Evolutionary conservation across 2,113 vertebrate genomes (phyloP).

Genomic region (Nipponia nippon): DNA sequence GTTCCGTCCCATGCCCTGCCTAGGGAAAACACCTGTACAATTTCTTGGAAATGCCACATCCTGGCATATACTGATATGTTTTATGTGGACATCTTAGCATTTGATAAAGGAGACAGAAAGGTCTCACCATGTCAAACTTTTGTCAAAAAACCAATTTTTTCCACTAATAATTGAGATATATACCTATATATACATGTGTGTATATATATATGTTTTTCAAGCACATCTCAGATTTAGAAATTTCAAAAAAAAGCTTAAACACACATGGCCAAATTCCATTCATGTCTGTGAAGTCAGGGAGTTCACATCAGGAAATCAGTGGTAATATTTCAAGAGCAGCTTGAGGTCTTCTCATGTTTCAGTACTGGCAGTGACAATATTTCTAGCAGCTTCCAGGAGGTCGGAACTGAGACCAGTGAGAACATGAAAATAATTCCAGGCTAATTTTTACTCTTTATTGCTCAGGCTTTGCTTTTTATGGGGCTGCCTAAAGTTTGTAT

Average conservation of each 20-base stretch:
- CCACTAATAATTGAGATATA: neutral
- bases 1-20: neutral
- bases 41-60: neutral
- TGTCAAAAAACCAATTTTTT: neutral
- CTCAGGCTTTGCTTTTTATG: neutral
- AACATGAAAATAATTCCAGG: neutral
- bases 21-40: neutral
- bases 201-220: neutral
- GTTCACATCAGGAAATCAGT: conserved; percentile 15
- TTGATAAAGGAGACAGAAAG: neutral
- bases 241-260: neutral
- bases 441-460: conserved; percentile 13
- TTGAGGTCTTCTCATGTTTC: conserved; percentile 20
- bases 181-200: no score
- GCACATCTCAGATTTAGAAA: neutral
- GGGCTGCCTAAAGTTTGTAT: neutral
- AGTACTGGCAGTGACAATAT: neutral
- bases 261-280: neutral
- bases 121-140: neutral
- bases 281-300: neutral
- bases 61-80: neutral
- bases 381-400: neutral
- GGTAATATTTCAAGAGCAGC: conserved; percentile 24
- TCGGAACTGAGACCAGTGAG: neutral
- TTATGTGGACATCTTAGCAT: neutral